A percentile compares a stretch with the other conserved stretches of the same genome.
phyloP scores from a whole-genome alignment of 2,888 invertebrate genomes.

The Argynnis bischoffii region DNA sequence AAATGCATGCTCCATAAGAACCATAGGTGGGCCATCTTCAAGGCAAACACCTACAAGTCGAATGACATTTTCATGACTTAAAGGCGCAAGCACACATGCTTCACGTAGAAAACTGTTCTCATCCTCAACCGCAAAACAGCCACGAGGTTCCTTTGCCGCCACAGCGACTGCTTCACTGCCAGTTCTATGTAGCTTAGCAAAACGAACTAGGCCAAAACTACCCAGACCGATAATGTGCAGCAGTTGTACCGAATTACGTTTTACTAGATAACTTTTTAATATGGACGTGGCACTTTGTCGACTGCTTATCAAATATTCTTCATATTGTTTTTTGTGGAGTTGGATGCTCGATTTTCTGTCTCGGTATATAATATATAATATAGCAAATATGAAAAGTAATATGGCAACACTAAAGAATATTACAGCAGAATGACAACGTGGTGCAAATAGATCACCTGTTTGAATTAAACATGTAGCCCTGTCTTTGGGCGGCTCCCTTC shows the following conservation, averaged over 20 bases:
- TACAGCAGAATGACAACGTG: conserved; percentile 83
- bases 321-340: conserved; percentile 42
- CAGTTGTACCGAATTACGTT: conserved; percentile 47
- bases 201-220: conserved; percentile 58
- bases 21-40: conserved; percentile 90
- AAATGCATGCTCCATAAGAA: conserved; percentile 95
- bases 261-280: conserved; percentile 47
- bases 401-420: conserved; percentile 77
- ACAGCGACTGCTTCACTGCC: conserved; percentile 78
- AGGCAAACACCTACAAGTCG: conserved; percentile 89
- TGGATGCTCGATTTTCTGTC: conserved; percentile 62
- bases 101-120: conserved; percentile 89
- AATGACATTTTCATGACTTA: conserved; percentile 93
- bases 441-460: conserved; percentile 68
- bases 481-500: conserved; percentile 15
- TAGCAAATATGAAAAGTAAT: conserved; percentile 78
- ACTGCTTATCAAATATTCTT: conserved; percentile 31
- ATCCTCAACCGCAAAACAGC: conserved; percentile 88
- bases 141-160: conserved; percentile 92
- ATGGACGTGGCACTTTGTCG: conserved; percentile 41
- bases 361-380: conserved; percentile 66
- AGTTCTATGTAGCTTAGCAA: conserved; percentile 52
- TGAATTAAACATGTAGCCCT: conserved; percentile 25
- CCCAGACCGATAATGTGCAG: conserved; percentile 59
- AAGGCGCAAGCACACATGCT: conserved; percentile 93